Base-by-base conservation (phyloP, 2,888 invertebrate species). In the Andrena bicolor region DNA sequence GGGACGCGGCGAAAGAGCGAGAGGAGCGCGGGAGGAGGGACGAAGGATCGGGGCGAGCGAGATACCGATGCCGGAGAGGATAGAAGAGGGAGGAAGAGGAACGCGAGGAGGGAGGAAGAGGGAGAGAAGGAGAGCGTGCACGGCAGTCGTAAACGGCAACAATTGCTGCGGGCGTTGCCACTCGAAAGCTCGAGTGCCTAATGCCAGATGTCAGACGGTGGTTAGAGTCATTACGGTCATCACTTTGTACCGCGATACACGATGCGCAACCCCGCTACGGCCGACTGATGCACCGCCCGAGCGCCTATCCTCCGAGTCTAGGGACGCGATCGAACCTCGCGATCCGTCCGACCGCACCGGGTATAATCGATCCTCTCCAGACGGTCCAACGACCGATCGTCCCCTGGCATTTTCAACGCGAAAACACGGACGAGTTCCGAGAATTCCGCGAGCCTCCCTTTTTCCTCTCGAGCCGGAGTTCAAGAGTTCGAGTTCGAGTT, bases 101-200 rank as follows among this genome's bases (percentile, higher is more conserved):
- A 60, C 8, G 71, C 76, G 76, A 10, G 63, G 64, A 72, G 64
- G 51, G 75, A 75, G 73, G 66, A 64, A 63, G 58, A 71, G 80
- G 58, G 74, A 76, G 70, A 71, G 79, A 80, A 64, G 69, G 76
- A 77, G 83, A 78, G 79, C 82, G 83, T 78, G 83, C 83, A 87
- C 89, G 84, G 89, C 88, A 89, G 89, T 90, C 90, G 89, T 91
- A 91, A 91, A 91, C 90, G 90, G 91, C 90, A 91, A 92, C 91
- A 92, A 92, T 92, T 91, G 92, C 92, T 90, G 90, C 92, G 90
- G 91, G 90, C 91, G 92, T 91, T 92, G 90, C 90, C 90, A 90
- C 91, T 90, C 90, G 88, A 92, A 89, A 90, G 90, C 85, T 85
- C 86, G 85, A 87, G 86, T 88, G 88, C 89, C 91, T 92, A 92